A percentile compares a stretch with the other conserved stretches of the same genome.
Evolutionary conservation across 2,113 vertebrate species (phyloP).

Genomic region (Echinops telfairi): DNA sequence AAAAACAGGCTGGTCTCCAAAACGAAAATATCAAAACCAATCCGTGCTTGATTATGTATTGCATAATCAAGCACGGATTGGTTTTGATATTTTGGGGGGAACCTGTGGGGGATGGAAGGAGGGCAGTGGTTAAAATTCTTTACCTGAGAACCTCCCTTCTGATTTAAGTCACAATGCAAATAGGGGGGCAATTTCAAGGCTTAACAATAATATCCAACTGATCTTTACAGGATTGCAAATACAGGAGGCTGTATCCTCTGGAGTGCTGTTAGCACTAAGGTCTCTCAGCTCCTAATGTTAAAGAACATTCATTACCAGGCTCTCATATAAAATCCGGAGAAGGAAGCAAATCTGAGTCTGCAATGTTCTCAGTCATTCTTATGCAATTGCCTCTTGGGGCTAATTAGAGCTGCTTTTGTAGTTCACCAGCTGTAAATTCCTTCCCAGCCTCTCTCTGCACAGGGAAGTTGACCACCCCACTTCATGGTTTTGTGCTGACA

Average conservation of each 20-base stretch:
- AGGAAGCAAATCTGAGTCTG: slow-evolving; percentile 81
- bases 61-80: too few relatives aligned
- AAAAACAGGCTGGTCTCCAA: background rate
- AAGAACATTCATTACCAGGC: slow-evolving; percentile 83
- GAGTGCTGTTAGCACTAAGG: slow-evolving; percentile 75
- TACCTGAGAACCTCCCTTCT: slow-evolving; percentile 31
- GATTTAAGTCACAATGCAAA: slow-evolving; percentile 64
- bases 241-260: slow-evolving; percentile 74
- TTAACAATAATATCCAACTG: slow-evolving; percentile 38
- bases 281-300: slow-evolving; percentile 82
- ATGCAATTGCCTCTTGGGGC: slow-evolving; percentile 83
- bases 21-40: slow-evolving; percentile 13
- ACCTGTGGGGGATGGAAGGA: background rate
- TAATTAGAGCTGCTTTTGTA: slow-evolving; percentile 88
- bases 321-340: slow-evolving; percentile 77
- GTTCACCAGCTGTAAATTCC: slow-evolving; percentile 85
- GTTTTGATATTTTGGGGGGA: too few relatives aligned
- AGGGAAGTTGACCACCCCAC: slow-evolving; percentile 71
- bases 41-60: slow-evolving; percentile 51
- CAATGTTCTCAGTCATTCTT: slow-evolving; percentile 82
- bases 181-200: slow-evolving; percentile 41
- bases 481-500: slow-evolving; percentile 81
- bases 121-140: background rate
- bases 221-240: slow-evolving; percentile 77
- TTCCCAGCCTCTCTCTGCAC: slow-evolving; percentile 78